Evolutionary conservation across 2,113 vertebrate genomes (phyloP).

Genomic region (Castor canadensis): DNA sequence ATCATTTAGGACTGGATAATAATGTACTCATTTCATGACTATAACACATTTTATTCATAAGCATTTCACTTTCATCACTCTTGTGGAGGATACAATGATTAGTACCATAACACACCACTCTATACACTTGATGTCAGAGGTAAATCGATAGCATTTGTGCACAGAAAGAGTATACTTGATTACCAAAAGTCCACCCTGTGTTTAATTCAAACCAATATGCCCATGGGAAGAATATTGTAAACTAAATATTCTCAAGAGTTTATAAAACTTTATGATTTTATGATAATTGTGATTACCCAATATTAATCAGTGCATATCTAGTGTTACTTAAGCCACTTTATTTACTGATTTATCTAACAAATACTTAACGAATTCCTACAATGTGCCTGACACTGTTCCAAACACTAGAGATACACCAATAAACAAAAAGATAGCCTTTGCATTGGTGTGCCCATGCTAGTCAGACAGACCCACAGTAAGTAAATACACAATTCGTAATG

Average conservation of each 20-base stretch:
- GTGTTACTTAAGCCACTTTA: background rate
- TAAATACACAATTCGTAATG: background rate
- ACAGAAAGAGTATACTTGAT: background rate
- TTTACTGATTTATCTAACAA: background rate
- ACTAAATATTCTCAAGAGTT: background rate
- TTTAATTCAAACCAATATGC: background rate
- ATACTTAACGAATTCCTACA: background rate
- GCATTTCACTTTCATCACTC: background rate
- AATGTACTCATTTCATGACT: background rate
- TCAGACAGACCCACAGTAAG: background rate
- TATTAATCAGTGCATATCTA: background rate
- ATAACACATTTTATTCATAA: background rate
- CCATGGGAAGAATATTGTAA: background rate
- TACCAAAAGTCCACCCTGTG: background rate
- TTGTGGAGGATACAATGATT: background rate
- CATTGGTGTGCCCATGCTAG: background rate
- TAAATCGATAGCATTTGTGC: background rate
- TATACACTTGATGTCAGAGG: background rate
- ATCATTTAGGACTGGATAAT: background rate
- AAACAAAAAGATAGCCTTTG: background rate
- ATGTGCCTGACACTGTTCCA: background rate
- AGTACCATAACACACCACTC: background rate
- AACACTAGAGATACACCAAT: background rate
- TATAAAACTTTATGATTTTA: background rate
- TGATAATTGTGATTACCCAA: background rate